Percentiles rank a stretch among this genome's conserved stretches.
Conservation (phyloP, 2,113 vertebrate genomes). For the Pungitius pungitius region DNA sequence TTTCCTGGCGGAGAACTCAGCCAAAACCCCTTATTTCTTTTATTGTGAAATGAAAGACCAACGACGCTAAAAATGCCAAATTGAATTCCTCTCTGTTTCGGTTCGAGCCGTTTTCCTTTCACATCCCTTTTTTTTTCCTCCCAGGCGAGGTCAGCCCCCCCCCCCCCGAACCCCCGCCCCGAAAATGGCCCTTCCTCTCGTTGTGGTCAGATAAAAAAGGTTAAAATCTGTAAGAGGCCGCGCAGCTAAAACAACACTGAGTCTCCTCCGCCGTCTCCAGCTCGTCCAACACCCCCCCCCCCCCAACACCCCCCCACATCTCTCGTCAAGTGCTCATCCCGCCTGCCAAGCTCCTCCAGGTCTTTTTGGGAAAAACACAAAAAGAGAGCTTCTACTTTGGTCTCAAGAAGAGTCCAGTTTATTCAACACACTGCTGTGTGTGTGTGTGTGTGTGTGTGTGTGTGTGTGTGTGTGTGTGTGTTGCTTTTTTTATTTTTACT, state of each 20-base stretch:
- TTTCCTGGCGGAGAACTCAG: slow-evolving; percentile 45
- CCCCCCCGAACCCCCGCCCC: neutral
- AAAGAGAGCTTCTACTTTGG: slow-evolving; percentile 58
- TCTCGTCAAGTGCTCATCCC: slow-evolving; percentile 28
- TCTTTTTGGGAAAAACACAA: slow-evolving; percentile 43
- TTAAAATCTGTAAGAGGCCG: slow-evolving; percentile 15
- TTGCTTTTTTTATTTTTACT: slow-evolving; percentile 56
- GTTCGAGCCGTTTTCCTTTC: slow-evolving; percentile 7
- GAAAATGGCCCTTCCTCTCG: too few species aligned
- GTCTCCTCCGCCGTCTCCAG: slow-evolving; percentile 44
- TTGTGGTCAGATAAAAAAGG: too few species aligned
- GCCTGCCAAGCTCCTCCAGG: slow-evolving; percentile 58
- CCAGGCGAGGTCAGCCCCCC: slow-evolving; percentile 37
- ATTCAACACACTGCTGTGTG: slow-evolving; percentile 24
- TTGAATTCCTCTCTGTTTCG: slow-evolving; percentile 8
- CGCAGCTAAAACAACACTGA: slow-evolving; percentile 65
- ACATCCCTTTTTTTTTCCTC: neutral
- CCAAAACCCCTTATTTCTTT: slow-evolving; percentile 50
- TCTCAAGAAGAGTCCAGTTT: slow-evolving; percentile 60
- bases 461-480: neutral
- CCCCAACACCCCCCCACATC: slow-evolving; percentile 22
- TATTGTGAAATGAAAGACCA: slow-evolving; percentile 46
- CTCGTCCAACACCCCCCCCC: slow-evolving; percentile 2
- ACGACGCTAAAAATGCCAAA: slow-evolving; percentile 46
- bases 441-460: slow-evolving; percentile 36